Base-by-base conservation (phyloP, 2,113 vertebrate genomes). In the Coptodon rendalli region DNA sequence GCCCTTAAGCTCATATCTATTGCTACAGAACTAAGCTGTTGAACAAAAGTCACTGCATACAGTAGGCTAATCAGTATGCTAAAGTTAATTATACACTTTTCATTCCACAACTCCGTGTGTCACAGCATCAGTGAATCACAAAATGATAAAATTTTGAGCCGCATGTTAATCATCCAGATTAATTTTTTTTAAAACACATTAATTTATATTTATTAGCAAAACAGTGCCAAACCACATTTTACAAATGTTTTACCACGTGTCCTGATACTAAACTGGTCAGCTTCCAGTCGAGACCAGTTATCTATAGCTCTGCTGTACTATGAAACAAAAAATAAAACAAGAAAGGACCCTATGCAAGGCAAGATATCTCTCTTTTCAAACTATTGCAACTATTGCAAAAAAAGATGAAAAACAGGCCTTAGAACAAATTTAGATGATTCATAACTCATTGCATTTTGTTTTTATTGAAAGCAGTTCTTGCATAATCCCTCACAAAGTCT, bases 51-150 rank as follows among this genome's bases (percentile, higher is more conserved):
- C 14, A 29, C 11, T 76, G 71, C 40, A 78, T 31, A 50, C 71
- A 31, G 43, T 78, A 17, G 40, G 45, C 16, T 31, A 31, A 78
- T 78, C 45, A 78, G 9, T 48, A 78, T 31, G 45, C 27, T 50
- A 27, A 52, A 52, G 27, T 78, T 78, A 78, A 78, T 78, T 52
- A 34, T 78, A 13, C 16, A 50, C 43, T 31, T 29, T 50, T 12
- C 6, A 31, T 7, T 12, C 9, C 9, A 50, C 43, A 76, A 5
- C 43, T 29, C 0, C 0, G 1, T 5, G n/a, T n/a, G 43, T 76
- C 40, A 0, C 68, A 76, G 14, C 24, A 17, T 76, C 24, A 48
- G 0, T 48, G 34, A 38, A 66, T 12, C 19, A 66, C 19, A 66
- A 66, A 38, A 66, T 66, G 61, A 66, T 66, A 38, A 3, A 7